These are phyloP conservation scores for Baryphthengus martii DNA, from an alignment of 2,113 vertebrate species.

Conservation along the genomic window DNA sequence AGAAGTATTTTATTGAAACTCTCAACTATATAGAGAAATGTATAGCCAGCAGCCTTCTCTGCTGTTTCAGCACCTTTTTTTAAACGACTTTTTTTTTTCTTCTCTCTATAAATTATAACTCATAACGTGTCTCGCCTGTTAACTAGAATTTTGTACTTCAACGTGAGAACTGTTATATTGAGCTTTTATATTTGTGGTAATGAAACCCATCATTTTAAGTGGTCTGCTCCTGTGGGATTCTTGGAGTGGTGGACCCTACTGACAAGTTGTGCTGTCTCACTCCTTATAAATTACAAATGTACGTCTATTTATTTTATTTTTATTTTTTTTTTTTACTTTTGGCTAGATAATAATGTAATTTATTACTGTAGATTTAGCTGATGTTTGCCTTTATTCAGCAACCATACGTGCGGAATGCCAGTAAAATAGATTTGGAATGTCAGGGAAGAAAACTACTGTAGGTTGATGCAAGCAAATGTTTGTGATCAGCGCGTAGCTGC, in stretches of 20 bases:
- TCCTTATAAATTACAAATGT: neutral
- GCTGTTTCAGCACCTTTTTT: conserved; percentile 60
- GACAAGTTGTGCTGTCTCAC: neutral
- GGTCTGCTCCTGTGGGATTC: neutral
- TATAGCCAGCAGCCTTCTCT: conserved; percentile 46
- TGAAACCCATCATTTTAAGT: conserved; percentile 6
- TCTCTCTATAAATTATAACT: neutral
- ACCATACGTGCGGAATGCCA: neutral
- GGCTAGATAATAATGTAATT: neutral
- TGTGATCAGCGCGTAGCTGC: conserved; percentile 15
- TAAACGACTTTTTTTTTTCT: neutral
- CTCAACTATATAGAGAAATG: conserved; percentile 47
- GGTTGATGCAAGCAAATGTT: conserved; percentile 13
- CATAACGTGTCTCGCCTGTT: neutral
- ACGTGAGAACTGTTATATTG: neutral
- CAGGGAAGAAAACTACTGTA: neutral
- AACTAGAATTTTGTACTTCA: neutral
- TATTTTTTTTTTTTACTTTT: neutral
- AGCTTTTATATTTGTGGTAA: neutral
- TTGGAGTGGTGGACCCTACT: neutral
- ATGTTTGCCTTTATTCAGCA: conserved; percentile 29
- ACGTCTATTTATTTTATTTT: neutral
- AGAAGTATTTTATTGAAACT: conserved; percentile 48
- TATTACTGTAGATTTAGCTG: conserved; percentile 43
- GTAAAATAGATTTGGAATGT: conserved; percentile 21